Percentiles rank a stretch among this genome's conserved stretches.
Evolutionary conservation across 2,797 vertebrate genomes (phyloP).

Genomic region (Amblyopsis hoosieri): DNA sequence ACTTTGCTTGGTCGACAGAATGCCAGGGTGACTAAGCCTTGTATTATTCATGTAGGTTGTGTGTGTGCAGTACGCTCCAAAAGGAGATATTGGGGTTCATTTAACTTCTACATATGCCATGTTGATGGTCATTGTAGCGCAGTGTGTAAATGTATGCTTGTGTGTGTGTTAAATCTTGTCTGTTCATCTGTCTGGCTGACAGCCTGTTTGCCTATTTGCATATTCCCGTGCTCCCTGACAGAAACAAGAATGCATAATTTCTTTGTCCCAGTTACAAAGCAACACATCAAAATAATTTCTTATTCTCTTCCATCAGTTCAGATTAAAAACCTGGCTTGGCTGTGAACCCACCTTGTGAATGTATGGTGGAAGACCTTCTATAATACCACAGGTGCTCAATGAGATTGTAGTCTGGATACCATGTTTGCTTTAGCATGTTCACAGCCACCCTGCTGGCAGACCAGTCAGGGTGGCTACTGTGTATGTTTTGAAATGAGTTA

Average conservation of each 20-base stretch:
- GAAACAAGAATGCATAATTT: slow-evolving; percentile 6
- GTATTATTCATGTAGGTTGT: slow-evolving; percentile 27
- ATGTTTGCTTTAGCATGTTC: no score
- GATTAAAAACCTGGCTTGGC: slow-evolving; percentile 18
- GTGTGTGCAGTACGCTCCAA: slow-evolving; percentile 15
- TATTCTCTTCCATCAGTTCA: slow-evolving; percentile 14
- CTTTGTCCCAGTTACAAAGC: slow-evolving; percentile 24
- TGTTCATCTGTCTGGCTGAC: not conserved
- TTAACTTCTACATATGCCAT: slow-evolving; percentile 17
- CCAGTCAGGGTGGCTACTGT: no score
- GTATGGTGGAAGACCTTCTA: no score
- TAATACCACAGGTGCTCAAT: no score
- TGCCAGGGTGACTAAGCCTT: slow-evolving; percentile 31
- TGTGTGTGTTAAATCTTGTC: not conserved
- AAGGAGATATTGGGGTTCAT: slow-evolving; percentile 20
- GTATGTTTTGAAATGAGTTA: no score
- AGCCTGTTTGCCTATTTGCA: not conserved
- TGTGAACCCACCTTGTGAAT: slow-evolving; percentile 46
- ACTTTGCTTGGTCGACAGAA: slow-evolving; percentile 27
- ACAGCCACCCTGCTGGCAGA: no score
- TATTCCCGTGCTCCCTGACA: not conserved
- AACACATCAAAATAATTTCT: slow-evolving; percentile 23
- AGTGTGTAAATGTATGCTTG: not conserved
- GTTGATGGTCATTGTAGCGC: slow-evolving; percentile 4
- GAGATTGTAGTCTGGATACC: no score